Evolutionary conservation across 2,888 invertebrate genomes (phyloP).

Genomic region (Galerucella nymphaeae): DNA sequence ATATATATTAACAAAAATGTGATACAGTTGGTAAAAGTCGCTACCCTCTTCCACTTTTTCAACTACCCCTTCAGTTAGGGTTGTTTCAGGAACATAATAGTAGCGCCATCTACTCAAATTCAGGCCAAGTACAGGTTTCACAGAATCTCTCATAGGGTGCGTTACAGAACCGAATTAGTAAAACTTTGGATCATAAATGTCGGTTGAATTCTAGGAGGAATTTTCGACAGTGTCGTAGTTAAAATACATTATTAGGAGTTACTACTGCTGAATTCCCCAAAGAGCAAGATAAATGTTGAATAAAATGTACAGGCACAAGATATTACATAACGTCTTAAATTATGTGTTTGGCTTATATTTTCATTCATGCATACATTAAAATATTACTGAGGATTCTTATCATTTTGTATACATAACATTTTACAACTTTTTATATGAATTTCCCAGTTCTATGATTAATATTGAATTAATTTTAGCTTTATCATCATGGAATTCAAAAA

Average conservation of each 20-base stretch:
- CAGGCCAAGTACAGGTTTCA: conserved; percentile 24
- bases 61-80: conserved; percentile 5
- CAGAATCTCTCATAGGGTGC: conserved; percentile 30
- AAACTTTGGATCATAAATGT: conserved; percentile 23
- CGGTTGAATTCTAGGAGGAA: not conserved
- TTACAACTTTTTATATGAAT: not conserved
- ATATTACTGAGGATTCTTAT: not conserved
- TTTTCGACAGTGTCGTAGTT: not conserved
- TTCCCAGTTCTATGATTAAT: no score
- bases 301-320: no score
- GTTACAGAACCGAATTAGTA: conserved; percentile 7
- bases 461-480: not conserved
- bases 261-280: no score
- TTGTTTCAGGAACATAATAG: conserved; percentile 17
- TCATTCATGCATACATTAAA: no score
- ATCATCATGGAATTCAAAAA: not conserved
- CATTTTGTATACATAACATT: not conserved
- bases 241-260: not conserved
- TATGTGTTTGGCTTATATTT: not conserved
- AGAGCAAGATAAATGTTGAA: no score
- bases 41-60: not conserved
- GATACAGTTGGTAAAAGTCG: not conserved
- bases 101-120: conserved; percentile 30
- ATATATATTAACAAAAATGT: no score
- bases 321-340: not conserved